A percentile compares a stretch with the other conserved stretches of the same genome.
Conservation (phyloP, 2,113 vertebrate species). For the Chrysemys picta region DNA sequence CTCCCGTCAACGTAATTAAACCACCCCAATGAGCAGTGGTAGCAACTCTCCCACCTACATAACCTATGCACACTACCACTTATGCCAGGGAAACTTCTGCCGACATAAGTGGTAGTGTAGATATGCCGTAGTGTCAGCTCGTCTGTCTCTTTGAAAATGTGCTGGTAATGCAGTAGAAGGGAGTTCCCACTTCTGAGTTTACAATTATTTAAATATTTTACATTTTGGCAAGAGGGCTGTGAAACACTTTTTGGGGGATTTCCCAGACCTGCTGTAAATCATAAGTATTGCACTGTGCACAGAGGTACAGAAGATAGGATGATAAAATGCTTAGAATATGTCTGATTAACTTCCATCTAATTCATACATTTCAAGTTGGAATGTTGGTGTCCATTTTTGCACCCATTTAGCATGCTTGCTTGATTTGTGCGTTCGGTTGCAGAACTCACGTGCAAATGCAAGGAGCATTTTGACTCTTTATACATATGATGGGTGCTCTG, state of each 20-base stretch:
- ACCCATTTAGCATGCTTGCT: background rate
- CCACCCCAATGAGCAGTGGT: too few relatives aligned
- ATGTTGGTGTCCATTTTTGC: background rate
- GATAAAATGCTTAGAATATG: background rate
- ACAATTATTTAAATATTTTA: slow-evolving; percentile 72
- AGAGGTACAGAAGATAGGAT: slow-evolving; percentile 48
- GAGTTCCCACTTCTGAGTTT: slow-evolving; percentile 59
- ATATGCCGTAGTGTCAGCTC: background rate
- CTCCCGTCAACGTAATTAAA: too few relatives aligned
- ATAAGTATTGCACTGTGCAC: slow-evolving; percentile 20
- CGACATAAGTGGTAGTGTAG: too few relatives aligned
- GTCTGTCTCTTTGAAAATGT: background rate
- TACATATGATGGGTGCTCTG: background rate
- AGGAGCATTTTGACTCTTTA: background rate
- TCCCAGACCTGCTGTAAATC: slow-evolving; percentile 48
- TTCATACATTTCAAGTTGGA: background rate
- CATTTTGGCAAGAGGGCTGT: slow-evolving; percentile 53
- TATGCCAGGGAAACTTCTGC: too few relatives aligned
- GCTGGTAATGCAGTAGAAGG: background rate
- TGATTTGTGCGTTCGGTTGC: background rate
- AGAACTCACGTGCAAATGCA: background rate
- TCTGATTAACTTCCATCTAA: background rate
- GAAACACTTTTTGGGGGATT: slow-evolving; percentile 60
- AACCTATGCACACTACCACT: too few relatives aligned
- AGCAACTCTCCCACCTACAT: too few relatives aligned